Base-by-base conservation (phyloP, 2,113 vertebrate genomes). In the Muntiacus muntjak region DNA sequence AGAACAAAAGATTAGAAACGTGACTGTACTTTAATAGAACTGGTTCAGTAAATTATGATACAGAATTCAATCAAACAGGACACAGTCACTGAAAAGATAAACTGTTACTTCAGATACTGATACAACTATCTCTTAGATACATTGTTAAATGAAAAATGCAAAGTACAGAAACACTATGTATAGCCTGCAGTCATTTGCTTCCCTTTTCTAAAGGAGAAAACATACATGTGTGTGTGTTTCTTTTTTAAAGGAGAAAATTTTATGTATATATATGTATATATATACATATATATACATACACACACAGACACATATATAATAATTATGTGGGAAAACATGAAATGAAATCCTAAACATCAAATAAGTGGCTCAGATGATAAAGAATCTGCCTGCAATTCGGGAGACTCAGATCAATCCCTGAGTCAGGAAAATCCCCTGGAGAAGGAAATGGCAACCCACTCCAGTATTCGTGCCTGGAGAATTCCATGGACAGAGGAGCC, bases 331-430 rank as follows among this genome's bases (percentile, higher is more conserved):
- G 62, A 76, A 93, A 86, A 64, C 67, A 71, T 71, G 67, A 89
- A 57, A 94, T 43, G 9, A 93, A 93, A 96, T 94, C 45, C 87
- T 94, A 79, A 96, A 90, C 15, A 76, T 67, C 45, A 95, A 85
- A 76, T 52, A 83, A 94, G 67, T 40, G n/a, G 67, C n/a, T 71
- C 19, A 71, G 67, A 40, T 0, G 5, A 36, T 40, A 71, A 71
- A 71, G 10, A 71, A 40, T 71, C n/a, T 71, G 67, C n/a, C 67
- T 40, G 19, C n/a, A 71, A 71, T 40, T 19, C 1, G 6, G 67
- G 67, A 40, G n/a, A 36, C 67, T 9, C 19, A 71, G 19, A 71
- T 71, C 19, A 71, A 11, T 36, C 64, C 64, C n/a, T 12, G n/a
- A n/a, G 17, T 71, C 9, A 0, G 17, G n/a, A 71, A 71, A n/a